These are phyloP conservation scores for Epiblema foenella DNA, from an alignment of 2,888 invertebrate genomes.

Conservation along the genomic window DNA sequence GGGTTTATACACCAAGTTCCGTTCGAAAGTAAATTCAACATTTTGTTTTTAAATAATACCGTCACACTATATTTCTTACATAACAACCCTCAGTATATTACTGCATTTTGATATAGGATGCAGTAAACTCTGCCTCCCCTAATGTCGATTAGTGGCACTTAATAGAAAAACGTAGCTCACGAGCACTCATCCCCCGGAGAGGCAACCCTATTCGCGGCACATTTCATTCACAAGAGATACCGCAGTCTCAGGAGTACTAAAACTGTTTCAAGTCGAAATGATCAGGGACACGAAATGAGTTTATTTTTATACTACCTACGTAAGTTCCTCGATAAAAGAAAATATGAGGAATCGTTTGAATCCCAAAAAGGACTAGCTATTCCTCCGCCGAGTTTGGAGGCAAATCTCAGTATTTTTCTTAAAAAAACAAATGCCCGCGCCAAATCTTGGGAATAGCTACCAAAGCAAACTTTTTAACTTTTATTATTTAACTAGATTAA, in stretches of 20 bases:
- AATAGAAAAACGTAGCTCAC: constrained; percentile 1
- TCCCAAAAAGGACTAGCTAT: no score
- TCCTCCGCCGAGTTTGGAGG: no score
- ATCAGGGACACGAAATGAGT: constrained; percentile 12
- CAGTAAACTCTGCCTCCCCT: constrained; percentile 11
- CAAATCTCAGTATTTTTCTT: no score
- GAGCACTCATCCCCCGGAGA: constrained; percentile 2
- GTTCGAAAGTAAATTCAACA: not conserved
- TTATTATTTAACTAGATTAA: no score
- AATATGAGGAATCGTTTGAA: no score
- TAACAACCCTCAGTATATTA: not conserved
- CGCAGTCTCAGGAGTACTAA: constrained; percentile 28
- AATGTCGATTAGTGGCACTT: constrained; percentile 22
- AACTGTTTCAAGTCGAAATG: constrained; percentile 27
- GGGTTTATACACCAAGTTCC: not conserved
- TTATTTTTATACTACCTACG: constrained; percentile 5
- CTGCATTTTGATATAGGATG: not conserved
- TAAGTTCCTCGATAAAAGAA: no score
- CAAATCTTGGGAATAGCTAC: no score
- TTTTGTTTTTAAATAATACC: not conserved
- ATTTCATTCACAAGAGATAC: constrained; percentile 13
- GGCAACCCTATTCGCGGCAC: constrained; percentile 16
- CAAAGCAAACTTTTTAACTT: no score
- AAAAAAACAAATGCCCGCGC: no score
- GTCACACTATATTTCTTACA: not conserved